A percentile compares a stretch with the other conserved stretches of the same genome.
phyloP scores from a whole-genome alignment of 2,888 invertebrate genomes.

The Torymus aiolomorphi region DNA sequence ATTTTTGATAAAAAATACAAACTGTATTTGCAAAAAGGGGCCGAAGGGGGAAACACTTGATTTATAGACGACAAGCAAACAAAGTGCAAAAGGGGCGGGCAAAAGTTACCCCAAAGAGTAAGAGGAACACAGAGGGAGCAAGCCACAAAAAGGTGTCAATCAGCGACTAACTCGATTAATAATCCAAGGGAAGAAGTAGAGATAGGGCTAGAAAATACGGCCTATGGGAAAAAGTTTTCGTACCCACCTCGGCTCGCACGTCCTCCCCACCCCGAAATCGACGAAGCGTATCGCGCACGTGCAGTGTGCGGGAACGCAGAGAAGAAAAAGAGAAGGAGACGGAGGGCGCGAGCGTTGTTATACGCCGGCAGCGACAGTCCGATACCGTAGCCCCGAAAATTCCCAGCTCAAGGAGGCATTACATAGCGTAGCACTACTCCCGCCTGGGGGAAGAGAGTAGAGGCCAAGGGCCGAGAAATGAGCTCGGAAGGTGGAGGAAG shows the following conservation, averaged over 20 bases:
- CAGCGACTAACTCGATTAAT: slow-evolving; percentile 24
- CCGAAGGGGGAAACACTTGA: neutral
- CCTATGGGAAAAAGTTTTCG: too few species aligned
- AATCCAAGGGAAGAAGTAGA: slow-evolving; percentile 13
- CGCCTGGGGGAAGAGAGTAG: slow-evolving; percentile 20
- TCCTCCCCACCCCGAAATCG: too few species aligned
- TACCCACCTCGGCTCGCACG: too few species aligned
- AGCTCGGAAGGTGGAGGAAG: slow-evolving; percentile 30
- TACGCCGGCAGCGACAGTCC: neutral
- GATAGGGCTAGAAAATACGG: too few species aligned
- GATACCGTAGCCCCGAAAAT: neutral
- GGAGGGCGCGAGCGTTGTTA: neutral
- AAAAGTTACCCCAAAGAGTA: neutral
- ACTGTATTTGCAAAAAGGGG: neutral
- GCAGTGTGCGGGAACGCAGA: neutral
- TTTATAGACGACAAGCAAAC: neutral
- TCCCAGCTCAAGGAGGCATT: neutral
- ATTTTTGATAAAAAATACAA: too few species aligned
- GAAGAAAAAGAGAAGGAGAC: neutral
- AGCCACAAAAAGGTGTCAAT: slow-evolving; percentile 26
- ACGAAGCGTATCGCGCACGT: too few species aligned
- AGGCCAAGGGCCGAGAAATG: neutral
- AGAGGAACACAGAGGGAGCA: neutral
- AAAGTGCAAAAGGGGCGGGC: neutral
- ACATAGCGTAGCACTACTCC: neutral